A percentile compares a stretch with the other conserved stretches of the same genome.
Conservation (phyloP, 1,140 invertebrate genomes). For the Heliconius melpomene region DNA sequence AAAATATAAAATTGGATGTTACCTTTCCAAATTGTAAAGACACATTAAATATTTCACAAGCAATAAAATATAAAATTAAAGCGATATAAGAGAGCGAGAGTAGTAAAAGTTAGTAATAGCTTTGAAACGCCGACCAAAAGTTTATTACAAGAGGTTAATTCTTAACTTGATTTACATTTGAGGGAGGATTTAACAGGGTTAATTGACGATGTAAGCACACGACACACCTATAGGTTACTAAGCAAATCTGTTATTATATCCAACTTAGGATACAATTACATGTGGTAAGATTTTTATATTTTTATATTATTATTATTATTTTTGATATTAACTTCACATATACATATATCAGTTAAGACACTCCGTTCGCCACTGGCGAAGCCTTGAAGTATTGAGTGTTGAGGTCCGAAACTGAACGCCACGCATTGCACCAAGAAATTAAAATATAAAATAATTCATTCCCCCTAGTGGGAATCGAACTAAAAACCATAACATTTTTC, state of each 20-base stretch:
- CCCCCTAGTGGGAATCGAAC: not conserved
- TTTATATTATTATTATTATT: too few relatives aligned
- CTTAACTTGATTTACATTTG: conserved; percentile 19
- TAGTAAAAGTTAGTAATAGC: not conserved
- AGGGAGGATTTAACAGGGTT: conserved; percentile 5
- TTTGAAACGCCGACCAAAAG: conserved; percentile 1
- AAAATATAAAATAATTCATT: too few relatives aligned
- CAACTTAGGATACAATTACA: too few relatives aligned
- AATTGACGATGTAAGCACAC: conserved; percentile 12
- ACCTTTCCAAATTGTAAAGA: not conserved
- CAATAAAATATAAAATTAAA: conserved; percentile 3
- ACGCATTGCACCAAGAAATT: too few relatives aligned
- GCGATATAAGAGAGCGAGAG: not conserved
- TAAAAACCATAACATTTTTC: too few relatives aligned
- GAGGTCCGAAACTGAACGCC: too few relatives aligned
- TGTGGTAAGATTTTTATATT: too few relatives aligned
- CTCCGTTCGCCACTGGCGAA: too few relatives aligned
- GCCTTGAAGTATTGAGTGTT: too few relatives aligned
- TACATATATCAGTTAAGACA: not conserved
- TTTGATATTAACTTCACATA: too few relatives aligned
- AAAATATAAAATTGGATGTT: not conserved
- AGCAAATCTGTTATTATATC: conserved; percentile 33
- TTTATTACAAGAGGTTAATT: not conserved
- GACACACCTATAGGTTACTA: conserved; percentile 47
- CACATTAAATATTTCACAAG: not conserved